phyloP scores from a whole-genome alignment of 2,888 invertebrate genomes.

The Cyaniris semiargus region DNA sequence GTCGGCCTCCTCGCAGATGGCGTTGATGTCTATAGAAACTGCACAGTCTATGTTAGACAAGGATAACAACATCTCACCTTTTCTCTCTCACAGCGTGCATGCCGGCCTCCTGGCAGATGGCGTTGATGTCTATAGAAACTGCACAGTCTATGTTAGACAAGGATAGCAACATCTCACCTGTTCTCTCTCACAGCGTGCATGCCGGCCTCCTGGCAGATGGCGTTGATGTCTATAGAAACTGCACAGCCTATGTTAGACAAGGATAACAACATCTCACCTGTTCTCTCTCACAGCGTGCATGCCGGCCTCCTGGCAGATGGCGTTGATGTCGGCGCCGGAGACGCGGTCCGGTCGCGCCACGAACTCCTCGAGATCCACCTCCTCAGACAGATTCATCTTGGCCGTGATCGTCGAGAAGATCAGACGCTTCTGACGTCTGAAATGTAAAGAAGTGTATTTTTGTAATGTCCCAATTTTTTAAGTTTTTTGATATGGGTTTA shows the following conservation, averaged over 20 bases:
- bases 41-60: too few relatives aligned
- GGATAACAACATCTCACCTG: constrained; percentile 71
- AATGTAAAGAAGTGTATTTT: background rate
- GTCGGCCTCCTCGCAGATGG: too few relatives aligned
- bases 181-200: constrained; percentile 99
- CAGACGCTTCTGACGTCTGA: constrained; percentile 92
- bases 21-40: too few relatives aligned
- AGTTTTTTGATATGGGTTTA: too few relatives aligned
- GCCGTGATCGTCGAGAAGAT: constrained; percentile 99
- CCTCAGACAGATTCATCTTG: constrained; percentile 98
- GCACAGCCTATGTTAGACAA: too few relatives aligned
- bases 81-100: too few relatives aligned
- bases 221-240: constrained; percentile 88
- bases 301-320: constrained; percentile 99
- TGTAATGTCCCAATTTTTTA: too few relatives aligned
- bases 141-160: too few relatives aligned
- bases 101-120: too few relatives aligned
- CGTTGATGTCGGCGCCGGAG: constrained; percentile 99
- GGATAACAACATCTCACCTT: too few relatives aligned
- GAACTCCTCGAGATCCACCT: constrained; percentile 99
- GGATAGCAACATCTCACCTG: constrained; percentile 51
- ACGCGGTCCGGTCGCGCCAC: constrained; percentile 99
- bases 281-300: constrained; percentile 99
- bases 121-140: too few relatives aligned
- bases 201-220: constrained; percentile 87